Base-by-base conservation (phyloP, 2,113 vertebrate species). In the Danionella cerebrum region DNA sequence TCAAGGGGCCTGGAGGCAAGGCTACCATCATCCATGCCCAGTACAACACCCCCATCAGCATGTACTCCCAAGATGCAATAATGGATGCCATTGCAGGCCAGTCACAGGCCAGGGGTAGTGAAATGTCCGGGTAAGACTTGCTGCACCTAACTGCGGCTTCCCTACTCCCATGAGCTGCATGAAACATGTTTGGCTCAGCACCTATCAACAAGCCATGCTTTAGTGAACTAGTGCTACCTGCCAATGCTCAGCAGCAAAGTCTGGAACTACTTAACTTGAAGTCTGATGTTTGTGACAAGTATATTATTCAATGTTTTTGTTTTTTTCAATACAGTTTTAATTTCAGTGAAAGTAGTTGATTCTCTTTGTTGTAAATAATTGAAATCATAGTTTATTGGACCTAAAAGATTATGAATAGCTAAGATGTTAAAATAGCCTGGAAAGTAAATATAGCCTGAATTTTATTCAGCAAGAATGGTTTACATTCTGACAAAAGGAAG, bases 31-130 rank as follows among this genome's bases (percentile, higher is more conserved):
- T 98, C 89, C 96, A 98, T 1, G 96, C 96, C 21, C 96, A 99
- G 86, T 99, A 99, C 91, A 99, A 99, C 91, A 98, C 96, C 14
- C 96, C 96, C 60, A 98, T 99, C 88, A 96, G 94, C 90, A 94
- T 99, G 92, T 99, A 99, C 84, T 98, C 95, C 0, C 96, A 99
- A 82, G 96, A 98, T 44, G 90, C 96, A 85, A 98, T 99, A 85
- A 98, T 99, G 96, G 96, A 99, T 52, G 92, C 87, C 78, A 99
- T 99, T 62, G 96, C 94, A 0, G 96, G 95, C 53, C 96, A 99
- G 84, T 90, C 94, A 53, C 94, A 98, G 85, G 90, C 88, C 74
- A 93, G 93, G 73, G 94, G 93, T 72, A 90, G 90, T 51, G 95
- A 98, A 38, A 78, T 92, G 80, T 85, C 85, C 16, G 86, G 94